phyloP scores from a whole-genome alignment of 2,113 vertebrate species.

The Phaethornis superciliosus region DNA sequence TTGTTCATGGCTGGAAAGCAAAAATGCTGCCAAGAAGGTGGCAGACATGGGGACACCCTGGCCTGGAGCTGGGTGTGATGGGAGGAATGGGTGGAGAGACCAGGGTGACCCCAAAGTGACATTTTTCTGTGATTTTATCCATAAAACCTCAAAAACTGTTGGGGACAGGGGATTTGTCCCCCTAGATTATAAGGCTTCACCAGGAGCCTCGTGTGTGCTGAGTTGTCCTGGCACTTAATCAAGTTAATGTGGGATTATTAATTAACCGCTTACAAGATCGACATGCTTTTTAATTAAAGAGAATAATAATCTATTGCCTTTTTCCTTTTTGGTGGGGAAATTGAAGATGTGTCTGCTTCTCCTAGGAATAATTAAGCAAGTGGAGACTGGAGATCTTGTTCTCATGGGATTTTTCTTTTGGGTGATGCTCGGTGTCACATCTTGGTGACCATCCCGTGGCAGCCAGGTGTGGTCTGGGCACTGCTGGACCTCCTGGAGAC shows the following conservation, averaged over 20 bases:
- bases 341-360: neutral
- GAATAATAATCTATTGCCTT: neutral
- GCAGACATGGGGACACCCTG: fast-evolving
- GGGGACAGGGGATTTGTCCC: neutral
- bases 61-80: too few relatives aligned
- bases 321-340: neutral
- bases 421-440: neutral
- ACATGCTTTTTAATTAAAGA: neutral
- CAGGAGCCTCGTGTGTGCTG: fast-evolving
- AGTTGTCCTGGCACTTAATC: neutral
- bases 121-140: neutral
- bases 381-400: neutral
- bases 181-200: neutral
- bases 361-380: neutral
- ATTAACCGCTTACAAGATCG: neutral
- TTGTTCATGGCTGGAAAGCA: neutral
- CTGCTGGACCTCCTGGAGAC: neutral
- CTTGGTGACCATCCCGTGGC: fast-evolving
- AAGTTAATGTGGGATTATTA: constrained; percentile 9
- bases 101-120: neutral
- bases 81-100: neutral
- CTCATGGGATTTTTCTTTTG: neutral
- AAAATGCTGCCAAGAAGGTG: neutral
- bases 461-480: neutral
- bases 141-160: neutral